Percentiles rank a stretch among this genome's conserved stretches.
Evolutionary conservation across 2,888 invertebrate species (phyloP).

Genomic region (Abrostola triplasia): DNA sequence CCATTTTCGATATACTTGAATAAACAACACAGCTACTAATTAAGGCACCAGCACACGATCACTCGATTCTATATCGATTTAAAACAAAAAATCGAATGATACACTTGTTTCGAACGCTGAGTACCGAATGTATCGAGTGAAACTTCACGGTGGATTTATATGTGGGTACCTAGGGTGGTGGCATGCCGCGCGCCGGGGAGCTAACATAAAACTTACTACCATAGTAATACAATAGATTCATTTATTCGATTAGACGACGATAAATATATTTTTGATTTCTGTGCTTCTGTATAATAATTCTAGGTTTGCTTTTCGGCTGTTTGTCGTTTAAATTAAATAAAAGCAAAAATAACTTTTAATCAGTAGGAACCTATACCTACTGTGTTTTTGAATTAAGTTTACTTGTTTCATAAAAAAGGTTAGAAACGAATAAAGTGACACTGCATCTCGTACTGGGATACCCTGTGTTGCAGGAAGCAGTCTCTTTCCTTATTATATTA

Average conservation of each 20-base stretch:
- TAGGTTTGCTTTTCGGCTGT: too few relatives aligned
- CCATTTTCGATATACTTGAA: constrained; percentile 66
- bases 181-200: constrained; percentile 20
- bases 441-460: too few relatives aligned
- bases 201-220: constrained; percentile 11
- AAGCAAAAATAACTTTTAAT: too few relatives aligned
- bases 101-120: constrained; percentile 64
- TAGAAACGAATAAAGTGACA: too few relatives aligned
- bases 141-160: constrained; percentile 73
- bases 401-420: too few relatives aligned
- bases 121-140: constrained; percentile 74
- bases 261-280: too few relatives aligned
- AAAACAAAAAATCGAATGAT: constrained; percentile 48
- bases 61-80: constrained; percentile 37
- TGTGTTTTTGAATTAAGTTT: too few relatives aligned
- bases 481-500: too few relatives aligned
- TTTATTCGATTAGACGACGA: not conserved
- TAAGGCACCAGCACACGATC: constrained; percentile 58
- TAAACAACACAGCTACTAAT: constrained; percentile 54
- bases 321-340: too few relatives aligned
- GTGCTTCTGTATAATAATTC: too few relatives aligned
- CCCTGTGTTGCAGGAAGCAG: too few relatives aligned
- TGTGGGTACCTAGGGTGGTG: constrained; percentile 59
- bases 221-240: constrained; percentile 1
- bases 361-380: too few relatives aligned